Percentiles rank a stretch among this genome's conserved stretches.
phyloP scores from a whole-genome alignment of 2,888 invertebrate species.

The Heliconius hortense region DNA sequence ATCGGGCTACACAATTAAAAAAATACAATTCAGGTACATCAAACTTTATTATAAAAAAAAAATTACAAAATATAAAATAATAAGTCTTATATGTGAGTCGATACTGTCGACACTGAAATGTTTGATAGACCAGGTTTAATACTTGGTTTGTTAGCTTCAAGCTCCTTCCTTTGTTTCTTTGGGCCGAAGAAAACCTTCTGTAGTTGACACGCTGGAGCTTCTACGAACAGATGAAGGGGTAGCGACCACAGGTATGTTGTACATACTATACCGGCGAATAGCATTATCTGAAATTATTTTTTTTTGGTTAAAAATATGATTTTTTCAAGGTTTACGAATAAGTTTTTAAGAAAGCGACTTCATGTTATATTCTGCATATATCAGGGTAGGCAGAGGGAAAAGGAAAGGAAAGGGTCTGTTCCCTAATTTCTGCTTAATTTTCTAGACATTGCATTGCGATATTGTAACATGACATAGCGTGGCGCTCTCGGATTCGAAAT shows the following conservation, averaged over 20 bases:
- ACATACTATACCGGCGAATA: constrained; percentile 70
- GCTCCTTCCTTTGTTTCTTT: constrained; percentile 57
- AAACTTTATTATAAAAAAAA: constrained; percentile 22
- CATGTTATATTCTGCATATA: no score
- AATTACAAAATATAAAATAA: constrained; percentile 26
- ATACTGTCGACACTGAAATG: constrained; percentile 71
- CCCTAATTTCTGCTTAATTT: no score
- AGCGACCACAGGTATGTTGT: constrained; percentile 66
- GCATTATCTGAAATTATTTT: constrained; percentile 64
- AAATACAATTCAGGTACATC: constrained; percentile 3
- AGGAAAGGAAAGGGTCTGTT: no score
- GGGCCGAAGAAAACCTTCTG: constrained; percentile 70
- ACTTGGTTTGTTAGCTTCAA: constrained; percentile 54
- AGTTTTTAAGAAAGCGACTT: no score
- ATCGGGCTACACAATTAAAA: not conserved
- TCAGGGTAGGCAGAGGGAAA: no score
- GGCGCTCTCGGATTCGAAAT: no score
- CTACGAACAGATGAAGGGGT: constrained; percentile 70
- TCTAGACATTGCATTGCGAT: no score
- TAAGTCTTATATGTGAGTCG: constrained; percentile 64
- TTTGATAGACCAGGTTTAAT: constrained; percentile 71
- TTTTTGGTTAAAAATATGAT: not conserved
- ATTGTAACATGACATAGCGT: no score
- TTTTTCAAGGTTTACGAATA: no score
- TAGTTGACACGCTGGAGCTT: constrained; percentile 70